Percentiles rank a stretch among this genome's conserved stretches.
Conservation (phyloP, 2,113 vertebrate genomes). For the Excalfactoria chinensis region DNA sequence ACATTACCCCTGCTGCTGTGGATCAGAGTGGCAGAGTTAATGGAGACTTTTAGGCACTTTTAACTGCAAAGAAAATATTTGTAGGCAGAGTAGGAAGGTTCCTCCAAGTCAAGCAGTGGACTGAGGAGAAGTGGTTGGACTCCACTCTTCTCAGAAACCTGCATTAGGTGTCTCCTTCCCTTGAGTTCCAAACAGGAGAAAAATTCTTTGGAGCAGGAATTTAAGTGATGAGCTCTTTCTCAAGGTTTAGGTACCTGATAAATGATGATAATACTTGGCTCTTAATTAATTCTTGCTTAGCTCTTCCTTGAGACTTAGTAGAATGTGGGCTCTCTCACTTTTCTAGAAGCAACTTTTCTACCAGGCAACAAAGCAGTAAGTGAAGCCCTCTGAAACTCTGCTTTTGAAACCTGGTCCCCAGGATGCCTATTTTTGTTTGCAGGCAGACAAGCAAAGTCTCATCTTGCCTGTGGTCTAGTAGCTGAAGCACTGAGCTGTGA, state of each 20-base stretch:
- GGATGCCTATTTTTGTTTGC: not conserved
- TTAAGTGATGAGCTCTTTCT: not conserved
- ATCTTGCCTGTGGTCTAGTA: not conserved
- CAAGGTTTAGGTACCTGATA: not conserved
- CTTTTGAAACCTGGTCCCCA: accelerated
- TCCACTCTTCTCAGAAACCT: not conserved
- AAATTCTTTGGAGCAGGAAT: not conserved
- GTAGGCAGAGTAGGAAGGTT: not conserved
- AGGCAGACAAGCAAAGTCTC: not conserved
- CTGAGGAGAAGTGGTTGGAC: not conserved
- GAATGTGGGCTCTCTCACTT: not conserved
- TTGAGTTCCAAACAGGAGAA: not conserved
- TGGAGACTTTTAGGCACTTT: not conserved
- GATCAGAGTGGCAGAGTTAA: not conserved
- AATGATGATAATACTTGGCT: not conserved
- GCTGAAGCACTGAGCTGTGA: not conserved
- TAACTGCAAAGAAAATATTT: accelerated
- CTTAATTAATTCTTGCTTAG: not conserved
- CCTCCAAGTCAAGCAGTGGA: not conserved
- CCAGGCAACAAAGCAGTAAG: not conserved
- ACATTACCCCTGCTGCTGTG: not conserved
- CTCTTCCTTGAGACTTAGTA: not conserved
- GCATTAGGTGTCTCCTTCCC: not conserved
- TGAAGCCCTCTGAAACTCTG: not conserved
- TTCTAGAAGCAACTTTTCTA: not conserved